Conservation (phyloP, 2,888 invertebrate species). For the Mongoloraphidia duomilia region DNA sequence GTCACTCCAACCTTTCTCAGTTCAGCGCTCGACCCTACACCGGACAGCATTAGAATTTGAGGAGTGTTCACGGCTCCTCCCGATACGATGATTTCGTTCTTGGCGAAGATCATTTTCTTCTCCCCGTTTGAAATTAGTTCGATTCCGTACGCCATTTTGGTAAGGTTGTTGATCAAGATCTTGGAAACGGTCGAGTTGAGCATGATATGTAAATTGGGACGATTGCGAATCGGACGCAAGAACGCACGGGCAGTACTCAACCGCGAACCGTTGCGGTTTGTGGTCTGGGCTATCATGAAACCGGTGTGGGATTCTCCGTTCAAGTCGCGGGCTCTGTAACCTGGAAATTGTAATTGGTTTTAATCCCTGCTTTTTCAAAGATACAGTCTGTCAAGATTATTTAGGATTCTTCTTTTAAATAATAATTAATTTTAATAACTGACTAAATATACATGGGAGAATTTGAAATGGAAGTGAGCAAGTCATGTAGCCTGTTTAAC, state of each 20-base stretch:
- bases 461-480: too few relatives aligned
- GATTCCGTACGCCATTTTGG: constrained; percentile 62
- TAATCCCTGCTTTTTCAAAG: background rate
- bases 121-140: constrained; percentile 48
- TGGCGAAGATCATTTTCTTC: constrained; percentile 43
- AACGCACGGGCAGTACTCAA: constrained; percentile 71
- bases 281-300: constrained; percentile 79
- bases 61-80: constrained; percentile 84
- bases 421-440: too few relatives aligned
- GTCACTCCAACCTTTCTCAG: constrained; percentile 44
- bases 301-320: constrained; percentile 72
- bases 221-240: constrained; percentile 58
- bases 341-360: constrained; percentile 25
- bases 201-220: constrained; percentile 69
- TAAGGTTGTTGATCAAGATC: constrained; percentile 59
- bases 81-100: constrained; percentile 51
- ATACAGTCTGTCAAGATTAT: background rate
- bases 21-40: constrained; percentile 66
- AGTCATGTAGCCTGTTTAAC: too few relatives aligned
- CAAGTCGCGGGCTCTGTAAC: constrained; percentile 60
- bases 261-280: constrained; percentile 71
- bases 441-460: too few relatives aligned
- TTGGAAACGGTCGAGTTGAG: constrained; percentile 67
- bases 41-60: constrained; percentile 80
- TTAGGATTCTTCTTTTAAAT: background rate